Percentiles rank a stretch among this genome's conserved stretches.
Conservation (phyloP, 2,888 invertebrate species). For the Lasiommata megera region DNA sequence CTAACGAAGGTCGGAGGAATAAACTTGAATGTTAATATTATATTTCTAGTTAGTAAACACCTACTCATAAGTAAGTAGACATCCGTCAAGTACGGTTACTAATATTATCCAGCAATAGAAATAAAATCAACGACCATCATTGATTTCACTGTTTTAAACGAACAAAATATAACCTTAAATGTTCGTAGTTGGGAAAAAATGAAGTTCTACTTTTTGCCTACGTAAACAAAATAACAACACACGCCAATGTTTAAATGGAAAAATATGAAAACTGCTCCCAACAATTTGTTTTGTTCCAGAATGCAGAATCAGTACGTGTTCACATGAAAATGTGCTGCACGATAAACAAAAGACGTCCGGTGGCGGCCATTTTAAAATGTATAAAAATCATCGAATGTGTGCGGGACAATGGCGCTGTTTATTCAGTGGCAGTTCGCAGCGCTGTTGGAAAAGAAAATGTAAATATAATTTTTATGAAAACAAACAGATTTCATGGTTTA, state of each 20-base stretch:
- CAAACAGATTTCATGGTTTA: too few species aligned
- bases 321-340: neutral
- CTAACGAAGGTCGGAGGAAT: too few species aligned
- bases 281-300: neutral
- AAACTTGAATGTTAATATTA: too few species aligned
- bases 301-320: neutral
- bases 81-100: too few species aligned
- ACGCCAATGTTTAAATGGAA: neutral
- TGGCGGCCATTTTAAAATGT: slow-evolving; percentile 25
- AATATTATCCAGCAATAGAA: too few species aligned
- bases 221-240: neutral
- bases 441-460: slow-evolving; percentile 13
- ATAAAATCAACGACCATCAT: too few species aligned
- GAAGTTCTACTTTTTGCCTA: neutral
- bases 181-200: too few species aligned
- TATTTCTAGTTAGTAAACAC: too few species aligned
- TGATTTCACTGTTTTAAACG: too few species aligned
- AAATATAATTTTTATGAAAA: neutral
- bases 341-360: neutral
- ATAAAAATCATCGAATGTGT: slow-evolving; percentile 22
- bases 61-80: too few species aligned
- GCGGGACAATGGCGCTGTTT: slow-evolving; percentile 22
- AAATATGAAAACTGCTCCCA: neutral
- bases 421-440: slow-evolving; percentile 17
- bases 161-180: too few species aligned